phyloP scores from a whole-genome alignment of 2,113 vertebrate genomes.

The Anarhynchus alexandrinus region DNA sequence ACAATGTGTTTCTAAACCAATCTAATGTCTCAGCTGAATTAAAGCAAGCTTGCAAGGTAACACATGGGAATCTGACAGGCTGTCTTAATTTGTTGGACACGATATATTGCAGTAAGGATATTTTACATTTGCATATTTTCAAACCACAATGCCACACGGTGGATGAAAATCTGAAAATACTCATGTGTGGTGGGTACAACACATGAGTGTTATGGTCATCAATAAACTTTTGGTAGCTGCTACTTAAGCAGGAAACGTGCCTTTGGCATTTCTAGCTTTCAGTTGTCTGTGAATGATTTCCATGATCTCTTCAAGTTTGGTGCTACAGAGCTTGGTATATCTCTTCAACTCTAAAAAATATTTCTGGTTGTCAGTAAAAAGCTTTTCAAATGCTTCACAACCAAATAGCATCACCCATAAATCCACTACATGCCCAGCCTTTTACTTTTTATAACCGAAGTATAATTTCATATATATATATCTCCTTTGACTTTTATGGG shows the following conservation, averaged over 20 bases:
- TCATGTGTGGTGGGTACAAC: not conserved
- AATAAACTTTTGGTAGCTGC: not conserved
- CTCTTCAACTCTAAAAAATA: not conserved
- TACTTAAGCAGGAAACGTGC: not conserved
- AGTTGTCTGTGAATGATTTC: not conserved
- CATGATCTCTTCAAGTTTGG: not conserved
- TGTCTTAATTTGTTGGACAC: not conserved
- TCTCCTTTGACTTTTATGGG: not conserved
- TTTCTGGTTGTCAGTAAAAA: not conserved
- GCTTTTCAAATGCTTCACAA: not conserved
- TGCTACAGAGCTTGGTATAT: not conserved
- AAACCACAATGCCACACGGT: not conserved
- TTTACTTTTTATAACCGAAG: not conserved
- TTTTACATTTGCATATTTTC: not conserved
- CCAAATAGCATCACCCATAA: not conserved
- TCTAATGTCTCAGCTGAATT: not conserved
- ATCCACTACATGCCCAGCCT: not conserved
- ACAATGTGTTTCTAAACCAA: not conserved
- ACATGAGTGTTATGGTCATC: not conserved
- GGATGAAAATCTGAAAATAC: not conserved
- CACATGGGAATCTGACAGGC: not conserved
- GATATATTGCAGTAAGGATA: not conserved
- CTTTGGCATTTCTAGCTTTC: not conserved
- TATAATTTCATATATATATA: not conserved
- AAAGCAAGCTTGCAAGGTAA: not conserved